Evolutionary conservation across 2,113 vertebrate genomes (phyloP), one percentile per base, ranked within the genome.

Genomic region (Crotalus viridis): DNA sequence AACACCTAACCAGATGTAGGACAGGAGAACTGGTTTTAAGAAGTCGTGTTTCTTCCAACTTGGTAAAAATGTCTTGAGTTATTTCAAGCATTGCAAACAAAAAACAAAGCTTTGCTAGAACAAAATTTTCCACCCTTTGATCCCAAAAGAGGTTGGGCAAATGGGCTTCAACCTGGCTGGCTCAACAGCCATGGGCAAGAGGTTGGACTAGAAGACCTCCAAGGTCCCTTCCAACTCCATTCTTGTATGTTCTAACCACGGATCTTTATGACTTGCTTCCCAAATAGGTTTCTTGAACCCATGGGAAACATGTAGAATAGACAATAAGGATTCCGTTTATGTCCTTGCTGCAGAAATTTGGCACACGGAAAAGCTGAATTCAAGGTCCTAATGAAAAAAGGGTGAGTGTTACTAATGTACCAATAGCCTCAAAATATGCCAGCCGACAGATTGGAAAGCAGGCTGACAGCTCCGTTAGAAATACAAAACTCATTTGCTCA

Each of bases 371-470:
- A 48, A n/a, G 24, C 33, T 2, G 10, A 54, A 85, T 21, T 15
- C 10, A 46, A 19, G 26, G 28, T 57, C 43, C 43, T 39, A 46
- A 33, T 54, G 54, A 88, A 54, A 17, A 69, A 88, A 24, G 17
- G 85, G 43, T 1, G 24, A 24, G 22, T 17, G 90, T 91, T 93
- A 59, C 48, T 56, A 33, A 56, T 6, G 61, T 0, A 1, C 10
- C 22, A 0, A 24, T 90, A 54, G 89, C 94, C 85, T 81, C 43
- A 91, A 87, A 1, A 55, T 0, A 54, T 0, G 0, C 0, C 0
- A 3, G 33, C 24, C 28, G 90, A 91, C 94, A 94, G 90, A 91
- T 95, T 46, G 90, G 57, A 96, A 93, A 86, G 92, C 1, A 89
- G 21, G 51, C 90, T 69, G 57, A 94, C 74, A 74, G 91, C 46